These are phyloP conservation scores for Neosilurus hyrtlii DNA, from an alignment of 2,797 vertebrate species.

Conservation along the genomic window DNA sequence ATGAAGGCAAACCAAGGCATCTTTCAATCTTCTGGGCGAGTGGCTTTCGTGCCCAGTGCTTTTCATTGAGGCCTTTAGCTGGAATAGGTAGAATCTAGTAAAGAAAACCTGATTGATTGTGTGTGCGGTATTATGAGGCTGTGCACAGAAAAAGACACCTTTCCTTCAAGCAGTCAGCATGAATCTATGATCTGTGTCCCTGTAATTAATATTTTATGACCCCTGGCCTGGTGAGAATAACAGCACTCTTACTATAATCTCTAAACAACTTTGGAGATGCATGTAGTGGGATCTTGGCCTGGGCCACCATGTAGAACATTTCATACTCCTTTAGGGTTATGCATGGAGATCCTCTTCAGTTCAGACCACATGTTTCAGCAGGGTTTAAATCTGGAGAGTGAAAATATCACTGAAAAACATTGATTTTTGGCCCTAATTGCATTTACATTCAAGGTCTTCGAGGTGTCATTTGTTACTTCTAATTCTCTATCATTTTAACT, in stretches of 20 bases:
- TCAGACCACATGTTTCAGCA: neutral
- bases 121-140: neutral
- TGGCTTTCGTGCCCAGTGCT: neutral
- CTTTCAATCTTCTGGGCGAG: neutral
- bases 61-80: neutral
- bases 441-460: neutral
- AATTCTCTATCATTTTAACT: constrained; percentile 5
- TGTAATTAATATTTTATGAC: neutral
- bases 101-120: neutral
- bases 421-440: neutral
- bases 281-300: neutral
- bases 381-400: neutral
- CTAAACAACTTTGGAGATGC: neutral
- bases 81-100: neutral
- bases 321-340: neutral
- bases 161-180: neutral
- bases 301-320: neutral
- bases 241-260: neutral
- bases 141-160: neutral
- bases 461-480: constrained; percentile 10
- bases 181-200: neutral
- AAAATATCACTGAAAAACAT: neutral
- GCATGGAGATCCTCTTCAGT: neutral
- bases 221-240: neutral
- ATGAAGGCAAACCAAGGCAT: neutral